Conservation (phyloP, 53 echinoderm and acorn worm genomes). For the Holothuria scabra region DNA sequence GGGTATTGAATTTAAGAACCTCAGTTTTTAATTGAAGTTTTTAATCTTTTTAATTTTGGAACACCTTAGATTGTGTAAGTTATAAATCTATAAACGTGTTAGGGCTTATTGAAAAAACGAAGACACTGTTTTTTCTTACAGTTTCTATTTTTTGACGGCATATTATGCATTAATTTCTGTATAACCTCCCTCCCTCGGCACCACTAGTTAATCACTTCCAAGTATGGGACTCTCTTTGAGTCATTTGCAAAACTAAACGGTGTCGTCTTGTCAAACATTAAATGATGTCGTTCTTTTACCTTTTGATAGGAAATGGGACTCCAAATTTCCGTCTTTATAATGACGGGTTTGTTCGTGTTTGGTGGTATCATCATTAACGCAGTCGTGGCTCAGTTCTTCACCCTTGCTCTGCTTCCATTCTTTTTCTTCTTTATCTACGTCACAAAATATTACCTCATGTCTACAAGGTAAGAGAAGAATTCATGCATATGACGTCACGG, state of each 20-base stretch:
- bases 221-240: too few species aligned
- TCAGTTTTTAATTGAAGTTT: too few species aligned
- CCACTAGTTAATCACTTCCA: too few species aligned
- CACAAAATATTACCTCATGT: conserved; percentile 32
- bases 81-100: too few species aligned
- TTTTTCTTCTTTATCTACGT: conserved; percentile 32
- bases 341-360: not conserved
- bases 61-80: too few species aligned
- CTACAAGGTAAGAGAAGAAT: conserved; percentile 27
- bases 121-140: too few species aligned
- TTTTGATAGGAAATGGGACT: conserved; percentile 5
- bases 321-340: conserved; percentile 21
- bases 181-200: not conserved
- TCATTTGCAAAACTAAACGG: too few species aligned
- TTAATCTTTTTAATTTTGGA: too few species aligned
- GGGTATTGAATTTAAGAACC: too few species aligned
- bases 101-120: too few species aligned
- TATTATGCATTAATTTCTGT: not conserved
- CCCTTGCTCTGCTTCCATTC: conserved; percentile 36
- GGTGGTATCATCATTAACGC: conserved; percentile 36
- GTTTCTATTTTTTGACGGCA: not conserved
- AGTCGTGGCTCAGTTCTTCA: conserved; percentile 41
- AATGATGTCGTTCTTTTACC: not conserved
- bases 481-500: too few species aligned
- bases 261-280: too few species aligned